Percentiles rank a stretch among this genome's conserved stretches.
These are phyloP conservation scores for Cavia aperea DNA, from an alignment of 2,113 vertebrate species.

Conservation along the genomic window DNA sequence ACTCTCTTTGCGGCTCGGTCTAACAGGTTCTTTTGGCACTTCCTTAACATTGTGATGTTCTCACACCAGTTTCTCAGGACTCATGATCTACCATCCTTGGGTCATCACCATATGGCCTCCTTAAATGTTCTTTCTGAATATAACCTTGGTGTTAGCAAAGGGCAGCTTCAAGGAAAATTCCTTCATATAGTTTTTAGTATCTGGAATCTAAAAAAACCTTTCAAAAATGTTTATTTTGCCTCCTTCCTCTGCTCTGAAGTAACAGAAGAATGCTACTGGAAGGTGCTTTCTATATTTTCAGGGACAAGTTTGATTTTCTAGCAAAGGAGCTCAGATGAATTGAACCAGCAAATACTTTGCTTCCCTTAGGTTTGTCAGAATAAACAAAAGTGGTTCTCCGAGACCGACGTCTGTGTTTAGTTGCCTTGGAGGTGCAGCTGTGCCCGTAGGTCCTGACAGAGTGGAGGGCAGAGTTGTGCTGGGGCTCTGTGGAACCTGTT, in stretches of 20 bases:
- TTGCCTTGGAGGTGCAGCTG: neutral
- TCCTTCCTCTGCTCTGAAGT: slow-evolving; percentile 50
- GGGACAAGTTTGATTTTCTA: slow-evolving; percentile 43
- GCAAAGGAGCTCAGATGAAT: slow-evolving; percentile 33
- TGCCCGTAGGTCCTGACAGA: neutral
- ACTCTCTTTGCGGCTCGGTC: neutral
- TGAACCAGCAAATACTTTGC: neutral
- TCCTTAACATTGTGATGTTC: neutral
- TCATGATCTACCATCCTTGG: neutral
- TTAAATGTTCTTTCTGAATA: neutral
- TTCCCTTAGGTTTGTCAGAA: neutral
- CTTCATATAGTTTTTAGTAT: slow-evolving; percentile 75
- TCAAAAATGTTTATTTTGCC: slow-evolving; percentile 65
- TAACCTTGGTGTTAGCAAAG: slow-evolving; percentile 65
- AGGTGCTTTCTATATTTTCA: slow-evolving; percentile 3
- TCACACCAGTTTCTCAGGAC: slow-evolving; percentile 30
- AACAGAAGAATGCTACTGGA: slow-evolving; percentile 42
- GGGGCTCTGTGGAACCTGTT: neutral
- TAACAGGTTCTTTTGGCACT: neutral
- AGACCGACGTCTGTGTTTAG: neutral
- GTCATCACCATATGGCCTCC: neutral
- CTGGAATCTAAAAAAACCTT: slow-evolving; percentile 66
- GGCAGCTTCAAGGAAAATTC: slow-evolving; percentile 73
- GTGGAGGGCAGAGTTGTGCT: neutral
- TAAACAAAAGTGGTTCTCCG: neutral